A percentile compares a stretch with the other conserved stretches of the same genome.
These are phyloP conservation scores for Lasioglossum baleicum DNA, from an alignment of 1,140 invertebrate genomes.

Conservation along the genomic window DNA sequence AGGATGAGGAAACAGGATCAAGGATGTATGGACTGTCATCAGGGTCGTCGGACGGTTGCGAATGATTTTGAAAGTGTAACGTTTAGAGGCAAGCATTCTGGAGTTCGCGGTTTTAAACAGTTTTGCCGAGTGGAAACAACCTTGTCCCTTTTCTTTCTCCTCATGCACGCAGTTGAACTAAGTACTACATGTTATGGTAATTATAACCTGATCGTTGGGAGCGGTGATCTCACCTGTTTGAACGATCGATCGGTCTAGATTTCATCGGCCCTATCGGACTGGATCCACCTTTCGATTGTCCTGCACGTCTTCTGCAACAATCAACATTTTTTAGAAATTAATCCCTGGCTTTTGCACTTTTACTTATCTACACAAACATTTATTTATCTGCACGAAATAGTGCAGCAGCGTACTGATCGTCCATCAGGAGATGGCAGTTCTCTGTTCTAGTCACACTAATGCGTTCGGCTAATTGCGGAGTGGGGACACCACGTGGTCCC, in stretches of 20 bases:
- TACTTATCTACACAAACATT: no score
- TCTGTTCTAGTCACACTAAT: no score
- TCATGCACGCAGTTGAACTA: constrained; percentile 51
- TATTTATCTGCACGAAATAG: no score
- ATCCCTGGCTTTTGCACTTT: no score
- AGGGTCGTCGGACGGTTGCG: constrained; percentile 56
- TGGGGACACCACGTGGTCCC: no score
- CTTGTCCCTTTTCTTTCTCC: constrained; percentile 66
- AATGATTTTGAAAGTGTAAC: background rate
- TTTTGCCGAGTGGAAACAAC: constrained; percentile 11
- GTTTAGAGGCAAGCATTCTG: background rate
- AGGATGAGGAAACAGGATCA: constrained; percentile 68
- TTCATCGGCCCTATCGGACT: constrained; percentile 54
- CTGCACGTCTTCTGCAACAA: constrained; percentile 56
- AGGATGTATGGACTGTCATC: constrained; percentile 57
- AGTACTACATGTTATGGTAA: background rate
- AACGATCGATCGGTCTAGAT: constrained; percentile 57
- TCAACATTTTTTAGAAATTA: background rate
- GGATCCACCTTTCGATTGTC: constrained; percentile 41
- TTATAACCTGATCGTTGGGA: background rate
- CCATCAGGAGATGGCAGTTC: no score
- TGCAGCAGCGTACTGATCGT: no score
- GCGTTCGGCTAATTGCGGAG: no score
- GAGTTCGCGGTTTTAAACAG: background rate
- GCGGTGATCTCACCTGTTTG: constrained; percentile 62